A percentile compares a stretch with the other conserved stretches of the same genome.
These are phyloP conservation scores for Eledone cirrhosa DNA, from an alignment of 2,888 invertebrate genomes.

Conservation along the genomic window DNA sequence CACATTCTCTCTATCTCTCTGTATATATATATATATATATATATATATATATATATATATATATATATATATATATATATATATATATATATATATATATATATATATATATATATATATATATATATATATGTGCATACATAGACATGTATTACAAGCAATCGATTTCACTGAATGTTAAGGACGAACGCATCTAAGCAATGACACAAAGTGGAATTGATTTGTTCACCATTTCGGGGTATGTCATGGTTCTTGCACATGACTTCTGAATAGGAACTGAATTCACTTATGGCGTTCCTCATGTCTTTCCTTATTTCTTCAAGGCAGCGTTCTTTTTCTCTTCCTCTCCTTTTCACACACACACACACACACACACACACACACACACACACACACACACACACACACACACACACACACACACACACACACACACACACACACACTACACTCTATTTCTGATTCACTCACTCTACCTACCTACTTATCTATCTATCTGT, in stretches of 20 bases:
- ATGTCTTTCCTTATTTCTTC: neutral
- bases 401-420: constrained; percentile 20
- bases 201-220: neutral
- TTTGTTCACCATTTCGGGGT: neutral
- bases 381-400: neutral
- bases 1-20: no score
- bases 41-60: no score
- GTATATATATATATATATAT: no score
- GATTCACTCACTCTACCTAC: no score
- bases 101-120: no score
- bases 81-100: no score
- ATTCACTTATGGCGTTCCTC: neutral
- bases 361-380: neutral
- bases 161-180: neutral
- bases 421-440: no score
- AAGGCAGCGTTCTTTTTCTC: neutral
- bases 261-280: neutral
- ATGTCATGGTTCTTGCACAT: neutral
- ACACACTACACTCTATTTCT: no score
- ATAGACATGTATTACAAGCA: no score
- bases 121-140: no score
- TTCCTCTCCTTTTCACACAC: constrained; percentile 12
- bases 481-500: no score
- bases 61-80: no score
- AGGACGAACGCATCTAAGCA: neutral